A percentile compares a stretch with the other conserved stretches of the same genome.
phyloP scores from a whole-genome alignment of 2,797 vertebrate species.

The Jordanella pulchra region DNA sequence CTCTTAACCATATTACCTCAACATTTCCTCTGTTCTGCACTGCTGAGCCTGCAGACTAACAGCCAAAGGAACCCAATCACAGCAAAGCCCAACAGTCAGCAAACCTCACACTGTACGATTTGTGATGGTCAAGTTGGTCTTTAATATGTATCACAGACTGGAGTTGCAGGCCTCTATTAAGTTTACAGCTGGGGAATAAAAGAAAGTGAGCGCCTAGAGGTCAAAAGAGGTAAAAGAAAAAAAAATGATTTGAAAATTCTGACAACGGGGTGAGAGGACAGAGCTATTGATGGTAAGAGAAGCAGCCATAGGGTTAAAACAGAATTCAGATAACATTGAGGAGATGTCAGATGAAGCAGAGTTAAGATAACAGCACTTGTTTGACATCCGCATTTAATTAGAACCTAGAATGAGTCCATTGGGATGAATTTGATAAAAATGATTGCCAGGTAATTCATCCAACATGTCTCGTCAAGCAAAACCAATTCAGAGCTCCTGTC shows the following conservation, averaged over 20 bases:
- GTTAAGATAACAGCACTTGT: constrained; percentile 26
- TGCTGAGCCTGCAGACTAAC: constrained; percentile 49
- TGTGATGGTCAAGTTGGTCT: constrained; percentile 65
- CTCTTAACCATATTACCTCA: constrained; percentile 29
- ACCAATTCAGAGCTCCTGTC: constrained; percentile 34
- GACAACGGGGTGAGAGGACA: constrained; percentile 22
- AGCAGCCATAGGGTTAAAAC: constrained; percentile 28
- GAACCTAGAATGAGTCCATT: constrained; percentile 21
- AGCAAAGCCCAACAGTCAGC: constrained; percentile 57
- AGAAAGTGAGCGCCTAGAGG: constrained; percentile 22
- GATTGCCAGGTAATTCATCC: constrained; percentile 63
- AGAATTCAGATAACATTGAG: constrained; percentile 32
- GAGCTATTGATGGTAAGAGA: constrained; percentile 27
- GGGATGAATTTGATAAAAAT: constrained; percentile 65
- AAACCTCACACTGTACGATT: constrained; percentile 64
- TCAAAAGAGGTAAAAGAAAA: constrained; percentile 29
- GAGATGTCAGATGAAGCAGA: constrained; percentile 19
- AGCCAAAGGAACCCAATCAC: constrained; percentile 35
- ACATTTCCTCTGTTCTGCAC: constrained; percentile 35
- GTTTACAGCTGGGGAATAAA: constrained; percentile 47
- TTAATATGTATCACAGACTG: constrained; percentile 69
- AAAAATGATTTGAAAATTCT: constrained; percentile 60
- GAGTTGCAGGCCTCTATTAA: constrained; percentile 50
- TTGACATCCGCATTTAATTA: constrained; percentile 46
- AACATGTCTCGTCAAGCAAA: constrained; percentile 31